Evolutionary conservation across 2,797 vertebrate species (phyloP).

Genomic region (Xenops minutus): DNA sequence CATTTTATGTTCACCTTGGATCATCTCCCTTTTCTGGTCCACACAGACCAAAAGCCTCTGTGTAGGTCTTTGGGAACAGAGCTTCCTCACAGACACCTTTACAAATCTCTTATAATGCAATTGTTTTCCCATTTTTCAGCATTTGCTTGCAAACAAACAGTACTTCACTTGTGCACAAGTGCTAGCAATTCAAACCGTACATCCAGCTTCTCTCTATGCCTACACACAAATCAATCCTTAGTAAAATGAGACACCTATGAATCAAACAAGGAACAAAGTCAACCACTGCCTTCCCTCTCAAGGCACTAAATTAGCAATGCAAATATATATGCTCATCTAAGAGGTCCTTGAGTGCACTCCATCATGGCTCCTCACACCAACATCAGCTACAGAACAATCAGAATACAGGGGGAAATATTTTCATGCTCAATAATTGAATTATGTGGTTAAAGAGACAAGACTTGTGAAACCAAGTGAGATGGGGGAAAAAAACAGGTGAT

Average conservation of each 20-base stretch:
- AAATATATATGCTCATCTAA: conserved; percentile 55
- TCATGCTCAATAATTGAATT: conserved; percentile 45
- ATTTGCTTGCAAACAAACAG: conserved; percentile 32
- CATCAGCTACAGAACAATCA: conserved; percentile 33
- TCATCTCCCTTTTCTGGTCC: conserved; percentile 28
- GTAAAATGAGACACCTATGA: conserved; percentile 55
- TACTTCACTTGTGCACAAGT: neutral
- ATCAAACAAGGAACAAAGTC: conserved; percentile 50
- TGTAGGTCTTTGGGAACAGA: neutral
- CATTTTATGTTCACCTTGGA: neutral
- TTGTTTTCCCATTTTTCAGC: neutral
- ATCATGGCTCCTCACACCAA: conserved; percentile 30
- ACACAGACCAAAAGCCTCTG: neutral
- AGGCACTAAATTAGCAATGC: conserved; percentile 56
- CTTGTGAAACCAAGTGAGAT: neutral
- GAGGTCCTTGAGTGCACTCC: conserved; percentile 54
- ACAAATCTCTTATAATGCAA: neutral
- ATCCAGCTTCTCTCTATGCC: neutral
- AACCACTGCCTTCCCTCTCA: conserved; percentile 29
- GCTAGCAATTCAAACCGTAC: neutral
- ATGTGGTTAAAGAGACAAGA: conserved; percentile 35
- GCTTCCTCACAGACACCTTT: neutral
- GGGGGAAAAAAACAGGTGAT: neutral
- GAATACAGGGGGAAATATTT: conserved; percentile 43
- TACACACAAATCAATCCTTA: conserved; percentile 50